Percentiles rank a stretch among this genome's conserved stretches.
These are phyloP conservation scores for Torymus tubicola DNA, from an alignment of 2,888 invertebrate species.

Conservation along the genomic window DNA sequence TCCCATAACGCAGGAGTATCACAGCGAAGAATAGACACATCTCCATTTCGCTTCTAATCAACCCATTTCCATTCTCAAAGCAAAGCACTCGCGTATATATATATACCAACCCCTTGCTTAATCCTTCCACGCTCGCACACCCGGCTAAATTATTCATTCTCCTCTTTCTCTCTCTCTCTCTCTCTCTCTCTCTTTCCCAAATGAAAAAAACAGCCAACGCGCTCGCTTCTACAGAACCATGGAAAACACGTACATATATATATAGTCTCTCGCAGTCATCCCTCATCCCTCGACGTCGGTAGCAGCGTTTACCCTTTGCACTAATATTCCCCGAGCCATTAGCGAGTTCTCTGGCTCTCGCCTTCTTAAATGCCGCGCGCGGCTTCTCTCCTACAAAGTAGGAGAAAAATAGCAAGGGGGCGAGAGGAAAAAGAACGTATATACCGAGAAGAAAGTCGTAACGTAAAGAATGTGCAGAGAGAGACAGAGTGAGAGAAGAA, in stretches of 20 bases:
- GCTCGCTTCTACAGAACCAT: too few species aligned
- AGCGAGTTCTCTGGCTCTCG: conserved; percentile 7
- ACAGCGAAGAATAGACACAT: background rate
- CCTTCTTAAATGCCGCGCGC: background rate
- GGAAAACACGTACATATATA: too few species aligned
- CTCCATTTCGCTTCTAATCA: background rate
- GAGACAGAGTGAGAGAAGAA: background rate
- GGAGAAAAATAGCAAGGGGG: conserved; percentile 13
- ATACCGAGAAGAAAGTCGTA: background rate
- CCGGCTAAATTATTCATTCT: conserved; percentile 7
- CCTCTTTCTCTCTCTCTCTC: background rate
- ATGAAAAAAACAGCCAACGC: too few species aligned
- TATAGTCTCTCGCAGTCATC: background rate
- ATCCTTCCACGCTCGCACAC: background rate
- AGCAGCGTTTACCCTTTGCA: background rate
- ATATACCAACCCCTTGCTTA: background rate
- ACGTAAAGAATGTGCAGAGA: background rate
- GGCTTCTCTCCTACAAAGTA: background rate
- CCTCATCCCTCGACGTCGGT: background rate
- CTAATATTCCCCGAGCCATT: conserved; percentile 41
- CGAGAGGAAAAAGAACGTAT: background rate
- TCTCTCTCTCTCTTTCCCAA: background rate
- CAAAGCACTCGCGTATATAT: background rate
- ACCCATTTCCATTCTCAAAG: background rate
- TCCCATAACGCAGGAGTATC: background rate